phyloP scores from a whole-genome alignment of 2,888 invertebrate genomes.

The Cataglyphis rosenhaueri region DNA sequence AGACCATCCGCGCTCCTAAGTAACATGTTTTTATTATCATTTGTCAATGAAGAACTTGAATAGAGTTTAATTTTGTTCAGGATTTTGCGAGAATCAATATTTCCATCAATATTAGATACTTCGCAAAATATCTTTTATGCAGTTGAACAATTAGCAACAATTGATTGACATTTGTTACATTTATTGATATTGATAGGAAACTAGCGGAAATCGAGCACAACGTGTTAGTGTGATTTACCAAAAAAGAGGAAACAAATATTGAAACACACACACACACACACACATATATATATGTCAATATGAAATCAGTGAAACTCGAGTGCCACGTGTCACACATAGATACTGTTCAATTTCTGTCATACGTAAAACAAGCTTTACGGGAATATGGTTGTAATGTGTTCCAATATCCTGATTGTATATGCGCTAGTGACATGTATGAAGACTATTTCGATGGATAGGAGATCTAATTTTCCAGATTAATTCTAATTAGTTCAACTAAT shows the following conservation, averaged over 20 bases:
- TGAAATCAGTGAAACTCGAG: not conserved
- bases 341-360: conserved; percentile 20
- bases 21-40: not conserved
- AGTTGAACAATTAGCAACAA: not conserved
- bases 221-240: not conserved
- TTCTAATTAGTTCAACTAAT: not conserved
- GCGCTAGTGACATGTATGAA: not conserved
- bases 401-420: conserved; percentile 14
- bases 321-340: not conserved
- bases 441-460: not conserved
- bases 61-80: not conserved
- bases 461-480: conserved; percentile 4
- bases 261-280: not conserved
- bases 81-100: not conserved
- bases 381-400: conserved; percentile 3
- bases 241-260: conserved; percentile 6
- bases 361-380: not conserved
- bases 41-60: not conserved
- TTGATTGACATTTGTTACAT: not conserved
- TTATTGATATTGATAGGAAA: not conserved
- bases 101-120: not conserved
- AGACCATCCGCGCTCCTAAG: conserved; percentile 77
- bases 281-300: conserved; percentile 12
- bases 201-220: not conserved
- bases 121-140: not conserved